A percentile compares a stretch with the other conserved stretches of the same genome.
phyloP scores from a whole-genome alignment of 2,888 invertebrate species.

The Clanis bilineata region DNA sequence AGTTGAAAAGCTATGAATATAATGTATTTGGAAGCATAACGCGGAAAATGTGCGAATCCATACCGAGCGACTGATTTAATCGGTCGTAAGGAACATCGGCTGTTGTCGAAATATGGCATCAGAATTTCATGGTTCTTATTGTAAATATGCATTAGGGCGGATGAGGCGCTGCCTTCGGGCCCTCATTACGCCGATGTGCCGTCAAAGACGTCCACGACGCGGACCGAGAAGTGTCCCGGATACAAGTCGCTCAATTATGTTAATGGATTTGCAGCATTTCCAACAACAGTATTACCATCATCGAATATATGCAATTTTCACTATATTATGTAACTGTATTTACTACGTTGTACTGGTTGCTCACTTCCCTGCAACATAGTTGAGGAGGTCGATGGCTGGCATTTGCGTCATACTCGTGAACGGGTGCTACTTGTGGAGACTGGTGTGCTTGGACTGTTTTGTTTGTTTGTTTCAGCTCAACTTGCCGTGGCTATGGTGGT shows the following conservation, averaged over 20 bases:
- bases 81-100: slow-evolving; percentile 48
- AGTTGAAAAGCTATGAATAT: slow-evolving; percentile 19
- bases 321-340: slow-evolving; percentile 27
- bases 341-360: background rate
- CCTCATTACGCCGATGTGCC: slow-evolving; percentile 69
- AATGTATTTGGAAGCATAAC: slow-evolving; percentile 42
- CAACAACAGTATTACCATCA: slow-evolving; percentile 56
- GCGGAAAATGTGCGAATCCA: slow-evolving; percentile 47
- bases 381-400: too few species aligned
- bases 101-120: slow-evolving; percentile 45
- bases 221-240: slow-evolving; percentile 68
- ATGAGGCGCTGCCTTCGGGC: slow-evolving; percentile 53
- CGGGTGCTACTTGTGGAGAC: too few species aligned
- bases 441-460: too few species aligned
- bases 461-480: too few species aligned
- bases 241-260: slow-evolving; percentile 75
- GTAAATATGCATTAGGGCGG: slow-evolving; percentile 72
- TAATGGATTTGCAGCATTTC: slow-evolving; percentile 70
- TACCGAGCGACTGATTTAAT: slow-evolving; percentile 47
- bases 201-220: slow-evolving; percentile 70
- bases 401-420: too few species aligned
- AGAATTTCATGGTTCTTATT: slow-evolving; percentile 48
- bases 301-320: slow-evolving; percentile 56
- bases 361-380: background rate
- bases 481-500: too few species aligned